These are phyloP conservation scores for Hirtodrosophila confusa DNA, from an alignment of 2,888 invertebrate species.

Conservation along the genomic window DNA sequence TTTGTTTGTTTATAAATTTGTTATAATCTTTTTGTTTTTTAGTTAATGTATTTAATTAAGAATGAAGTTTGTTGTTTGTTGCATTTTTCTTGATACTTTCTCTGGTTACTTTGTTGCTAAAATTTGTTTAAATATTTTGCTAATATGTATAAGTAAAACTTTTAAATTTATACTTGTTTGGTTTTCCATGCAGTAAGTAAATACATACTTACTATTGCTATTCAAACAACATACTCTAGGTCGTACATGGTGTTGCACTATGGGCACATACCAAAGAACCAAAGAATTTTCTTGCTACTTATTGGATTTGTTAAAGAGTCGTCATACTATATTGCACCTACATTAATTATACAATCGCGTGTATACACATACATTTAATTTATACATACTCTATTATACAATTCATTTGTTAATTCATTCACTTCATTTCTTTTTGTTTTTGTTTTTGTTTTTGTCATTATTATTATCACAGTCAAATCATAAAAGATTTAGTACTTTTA, in stretches of 20 bases:
- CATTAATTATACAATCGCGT: slow-evolving; percentile 53
- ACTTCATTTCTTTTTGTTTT: slow-evolving; percentile 31
- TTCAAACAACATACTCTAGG: slow-evolving; percentile 59
- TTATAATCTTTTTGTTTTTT: slow-evolving; percentile 28
- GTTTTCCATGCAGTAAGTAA: slow-evolving; percentile 40
- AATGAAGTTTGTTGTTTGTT: slow-evolving; percentile 34
- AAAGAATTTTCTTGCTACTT: slow-evolving; percentile 49
- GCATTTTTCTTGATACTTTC: slow-evolving; percentile 33
- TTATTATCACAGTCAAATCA: slow-evolving; percentile 85
- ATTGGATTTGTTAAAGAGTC: slow-evolving; percentile 52
- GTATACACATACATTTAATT: slow-evolving; percentile 65
- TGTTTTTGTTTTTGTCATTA: slow-evolving; percentile 75
- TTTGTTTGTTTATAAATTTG: slow-evolving; percentile 21
- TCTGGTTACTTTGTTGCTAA: slow-evolving; percentile 65
- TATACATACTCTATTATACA: slow-evolving; percentile 69
- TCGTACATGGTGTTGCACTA: slow-evolving; percentile 43
- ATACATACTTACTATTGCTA: slow-evolving; percentile 49
- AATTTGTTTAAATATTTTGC: slow-evolving; percentile 78
- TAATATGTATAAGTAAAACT: slow-evolving; percentile 79
- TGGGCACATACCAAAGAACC: slow-evolving; percentile 51
- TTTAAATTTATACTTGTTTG: slow-evolving; percentile 35
- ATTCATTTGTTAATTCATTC: slow-evolving; percentile 50
- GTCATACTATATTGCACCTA: slow-evolving; percentile 53
- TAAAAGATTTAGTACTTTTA: slow-evolving; percentile 83
- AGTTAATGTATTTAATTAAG: slow-evolving; percentile 45